Evolutionary conservation across 1,140 invertebrate genomes (phyloP), one percentile per base, ranked within the genome.

Genomic region (Luehdorfia chinensis): DNA sequence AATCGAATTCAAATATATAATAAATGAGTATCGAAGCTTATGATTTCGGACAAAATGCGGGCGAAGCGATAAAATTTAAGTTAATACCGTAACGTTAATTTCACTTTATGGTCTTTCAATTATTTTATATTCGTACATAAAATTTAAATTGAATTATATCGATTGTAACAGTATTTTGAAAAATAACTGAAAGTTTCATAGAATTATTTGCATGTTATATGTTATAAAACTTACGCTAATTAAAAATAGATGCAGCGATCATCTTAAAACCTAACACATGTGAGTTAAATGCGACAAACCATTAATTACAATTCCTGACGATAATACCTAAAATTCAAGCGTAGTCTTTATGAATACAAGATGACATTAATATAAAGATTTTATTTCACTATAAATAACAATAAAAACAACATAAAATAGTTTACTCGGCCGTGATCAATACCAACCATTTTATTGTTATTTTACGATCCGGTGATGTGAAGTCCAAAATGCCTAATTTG

Each of bases 321-420:
- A n/a, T n/a, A n/a, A n/a, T n/a, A n/a, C n/a, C n/a, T n/a, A n/a
- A n/a, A n/a, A n/a, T n/a, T n/a, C n/a, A n/a, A n/a, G n/a, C n/a
- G n/a, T n/a, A n/a, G n/a, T n/a, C n/a, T n/a, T n/a, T n/a, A n/a
- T n/a, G n/a, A n/a, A n/a, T n/a, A 30, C 8, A n/a, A 8, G 27
- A n/a, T 11, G 27, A 73, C 66, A 75, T 68, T 66, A 66, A 69
- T 68, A 66, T 76, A 75, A 75, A 71, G 43, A 47, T 78, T 78
- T 81, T 78, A 78, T 81, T 67, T 41, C 48, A 52, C 75, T 59
- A 84, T 81, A 80, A 84, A 81, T 81, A 78, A 81, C 72, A 63
- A 76, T 74, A 78, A 78, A 84, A 84, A 75, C 51, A 62, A 58
- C 65, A 74, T 80, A 75, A 83, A 80, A 80, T 80, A 80, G 78